Conservation (phyloP, 2,888 invertebrate species). For the Tupiocoris notatus region DNA sequence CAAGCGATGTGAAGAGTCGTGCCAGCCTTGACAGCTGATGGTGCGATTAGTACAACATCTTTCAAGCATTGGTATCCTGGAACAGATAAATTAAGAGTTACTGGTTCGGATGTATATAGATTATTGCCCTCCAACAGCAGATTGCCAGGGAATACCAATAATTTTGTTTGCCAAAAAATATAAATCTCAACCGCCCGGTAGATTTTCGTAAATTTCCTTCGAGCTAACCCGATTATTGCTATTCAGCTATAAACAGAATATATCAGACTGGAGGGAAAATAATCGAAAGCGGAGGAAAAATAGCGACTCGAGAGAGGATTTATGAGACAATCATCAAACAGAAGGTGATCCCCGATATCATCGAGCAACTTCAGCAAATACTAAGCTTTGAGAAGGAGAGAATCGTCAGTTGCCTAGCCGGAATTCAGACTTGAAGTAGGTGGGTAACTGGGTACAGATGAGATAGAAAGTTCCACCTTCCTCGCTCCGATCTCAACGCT, state of each 20-base stretch:
- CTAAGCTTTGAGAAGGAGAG: not conserved
- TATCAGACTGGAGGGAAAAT: too few species aligned
- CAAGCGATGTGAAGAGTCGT: conserved; percentile 60
- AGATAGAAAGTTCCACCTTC: not conserved
- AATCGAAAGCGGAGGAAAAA: too few species aligned
- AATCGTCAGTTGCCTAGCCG: not conserved
- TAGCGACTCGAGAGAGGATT: too few species aligned
- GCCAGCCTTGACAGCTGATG: conserved; percentile 60
- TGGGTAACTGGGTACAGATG: not conserved
- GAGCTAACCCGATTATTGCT: too few species aligned
- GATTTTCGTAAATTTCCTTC: too few species aligned
- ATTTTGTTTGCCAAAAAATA: too few species aligned
- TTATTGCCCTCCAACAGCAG: too few species aligned
- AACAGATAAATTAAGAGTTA: conserved; percentile 40
- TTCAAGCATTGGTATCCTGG: conserved; percentile 47
- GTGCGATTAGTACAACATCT: conserved; percentile 53
- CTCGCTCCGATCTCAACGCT: not conserved
- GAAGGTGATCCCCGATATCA: not conserved
- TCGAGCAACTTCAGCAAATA: not conserved
- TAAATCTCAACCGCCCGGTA: too few species aligned
- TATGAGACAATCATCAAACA: too few species aligned
- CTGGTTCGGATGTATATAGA: too few species aligned
- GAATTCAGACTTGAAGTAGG: not conserved
- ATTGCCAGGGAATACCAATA: too few species aligned
- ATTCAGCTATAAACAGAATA: too few species aligned